Evolutionary conservation across 2,888 invertebrate genomes (phyloP), one percentile per base, ranked within the genome.

Genomic region (Apodemia zela): DNA sequence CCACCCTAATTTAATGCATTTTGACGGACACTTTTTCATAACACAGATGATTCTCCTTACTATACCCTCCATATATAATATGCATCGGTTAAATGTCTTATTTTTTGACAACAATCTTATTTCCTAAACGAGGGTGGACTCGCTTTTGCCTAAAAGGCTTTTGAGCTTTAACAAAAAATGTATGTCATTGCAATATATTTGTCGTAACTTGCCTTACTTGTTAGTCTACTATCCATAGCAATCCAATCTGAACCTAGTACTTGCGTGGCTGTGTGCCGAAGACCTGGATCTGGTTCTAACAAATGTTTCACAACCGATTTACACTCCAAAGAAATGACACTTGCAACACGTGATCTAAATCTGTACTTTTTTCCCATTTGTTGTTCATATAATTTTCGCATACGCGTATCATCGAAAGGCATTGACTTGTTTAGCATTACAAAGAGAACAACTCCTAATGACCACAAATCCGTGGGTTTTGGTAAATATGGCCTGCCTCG

Each of bases 341-440:
- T 90, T 0, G 91, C 90, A 11, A 95, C 92, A 75, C 94, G 95
- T 5, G 94, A 92, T 66, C 95, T 90, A 66, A 88, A 89, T 71
- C 94, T 93, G 92, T 95, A 96, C 68, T 93, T 92, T 67, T 93
- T 93, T 69, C 93, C 93, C 75, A 94, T 92, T 72, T 92, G 91
- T 73, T 91, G 90, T 73, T 95, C 94, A 72, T 96, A 95, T 73
- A 97, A 86, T 68, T 87, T 94, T 67, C 94, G 94, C 72, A 96
- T 93, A 71, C 96, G 95, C 3, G 94, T 93, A 74, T 96, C 96
- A 73, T 96, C 96, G 78, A 96, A 97, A 0, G 97, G 97, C 96
- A 97, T 96, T 0, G 95, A 89, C 75, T 96, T 96, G 78, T 96
- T 97, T 13, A 97, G 81, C 94, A 97, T 95, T 61, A 97, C 96